Base-by-base conservation (phyloP, 1,140 invertebrate species). In the Drosophila kanapiae region DNA sequence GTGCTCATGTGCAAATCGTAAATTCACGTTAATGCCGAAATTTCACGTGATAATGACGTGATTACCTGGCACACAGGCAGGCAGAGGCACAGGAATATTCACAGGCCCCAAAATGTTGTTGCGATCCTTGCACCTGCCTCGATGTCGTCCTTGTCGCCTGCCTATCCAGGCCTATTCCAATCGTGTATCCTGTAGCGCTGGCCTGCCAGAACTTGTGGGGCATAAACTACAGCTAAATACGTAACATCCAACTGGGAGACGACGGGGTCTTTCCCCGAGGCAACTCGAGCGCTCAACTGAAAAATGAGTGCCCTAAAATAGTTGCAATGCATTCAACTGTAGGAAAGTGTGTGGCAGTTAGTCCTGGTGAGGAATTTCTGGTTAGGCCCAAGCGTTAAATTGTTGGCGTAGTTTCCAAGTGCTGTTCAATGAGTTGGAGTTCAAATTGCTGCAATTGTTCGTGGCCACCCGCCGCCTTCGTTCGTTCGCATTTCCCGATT, bases 1-100 rank as follows among this genome's bases (percentile, higher is more conserved):
- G 81, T 85, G 85, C 81, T 90, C 85, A 85, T 90, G 85, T 90
- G 86, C 87, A 86, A 90, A 90, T 86, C 86, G 86, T 90, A 90
- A 90, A 90, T 90, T 90, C 75, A 86, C 83, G 78, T 87, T 91
- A 91, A 91, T 91, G 87, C 87, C 78, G 77, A 88, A 91, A 91
- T 87, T 91, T 91, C 87, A 91, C 87, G 87, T 91, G 87, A 91
- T 91, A 91, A 91, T 91, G 88, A 91, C 88, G 87, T 91, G 88
- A 91, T 91, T 91, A 91, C 88, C 83, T 76, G 78, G 64, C 78
- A 62, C 81, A 90, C 75, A 59, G 33, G 40, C 45, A 35, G 40
- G 40, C 45, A 35, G 40, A 51, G 35, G 31, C 31, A 49, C 13
- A 40, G 63, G 27, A 49, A 70, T 29, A 37, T 33, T 18, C 33